These are phyloP conservation scores for Leptinotarsa defecta DNA, from an alignment of 1,140 invertebrate species.

Conservation along the genomic window DNA sequence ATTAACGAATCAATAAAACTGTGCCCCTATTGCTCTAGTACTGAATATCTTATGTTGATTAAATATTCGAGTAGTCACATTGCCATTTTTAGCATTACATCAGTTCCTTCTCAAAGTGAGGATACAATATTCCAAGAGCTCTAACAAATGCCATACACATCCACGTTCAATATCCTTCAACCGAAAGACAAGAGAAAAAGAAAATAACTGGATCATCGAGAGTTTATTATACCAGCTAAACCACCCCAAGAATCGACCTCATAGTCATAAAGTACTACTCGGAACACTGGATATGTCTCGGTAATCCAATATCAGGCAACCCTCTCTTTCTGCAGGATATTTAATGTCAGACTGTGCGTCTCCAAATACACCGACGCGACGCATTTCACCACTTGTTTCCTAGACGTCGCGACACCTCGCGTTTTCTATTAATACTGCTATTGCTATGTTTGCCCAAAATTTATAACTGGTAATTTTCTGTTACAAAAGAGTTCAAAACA, in stretches of 20 bases:
- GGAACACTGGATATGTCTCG: slow-evolving; percentile 6
- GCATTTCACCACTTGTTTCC: slow-evolving; percentile 25
- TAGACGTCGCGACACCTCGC: slow-evolving; percentile 13
- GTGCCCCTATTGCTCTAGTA: too few relatives aligned
- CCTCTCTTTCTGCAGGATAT: slow-evolving; percentile 19
- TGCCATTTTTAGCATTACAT: too few relatives aligned
- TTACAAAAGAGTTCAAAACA: too few relatives aligned
- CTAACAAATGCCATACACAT: background rate
- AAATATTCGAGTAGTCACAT: background rate
- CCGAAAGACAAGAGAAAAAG: background rate
- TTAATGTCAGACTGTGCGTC: slow-evolving; percentile 26
- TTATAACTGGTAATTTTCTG: too few relatives aligned
- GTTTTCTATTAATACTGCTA: slow-evolving; percentile 2
- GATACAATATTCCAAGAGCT: background rate
- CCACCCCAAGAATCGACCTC: background rate
- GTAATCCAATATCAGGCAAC: slow-evolving; percentile 9
- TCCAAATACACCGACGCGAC: slow-evolving; percentile 20
- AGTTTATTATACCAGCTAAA: background rate
- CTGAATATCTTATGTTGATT: background rate
- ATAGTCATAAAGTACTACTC: background rate
- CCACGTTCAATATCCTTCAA: background rate
- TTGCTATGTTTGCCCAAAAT: background rate
- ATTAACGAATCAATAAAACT: too few relatives aligned
- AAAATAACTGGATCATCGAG: background rate
- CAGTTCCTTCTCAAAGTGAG: too few relatives aligned